Evolutionary conservation across 2,888 invertebrate genomes (phyloP), one percentile per base, ranked within the genome.

Genomic region (Drepana falcataria): DNA sequence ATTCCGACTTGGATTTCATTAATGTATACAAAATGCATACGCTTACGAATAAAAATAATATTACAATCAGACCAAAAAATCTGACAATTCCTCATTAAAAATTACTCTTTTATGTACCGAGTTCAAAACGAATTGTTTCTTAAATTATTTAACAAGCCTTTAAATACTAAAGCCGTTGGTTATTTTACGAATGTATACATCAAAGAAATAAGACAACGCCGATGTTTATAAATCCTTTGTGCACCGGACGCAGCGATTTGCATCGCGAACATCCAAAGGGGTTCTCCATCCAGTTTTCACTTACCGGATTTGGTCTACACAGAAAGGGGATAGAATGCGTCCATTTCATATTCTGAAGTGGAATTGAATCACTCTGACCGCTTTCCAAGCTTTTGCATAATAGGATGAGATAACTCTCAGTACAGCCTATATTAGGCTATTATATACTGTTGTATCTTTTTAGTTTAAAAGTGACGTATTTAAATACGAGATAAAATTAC

Each of bases 341-440:
- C 51, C 34, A 51, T 37, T 33, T 33, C 35, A 52, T 49, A 48
- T 37, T 49, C 48, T 35, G 48, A 21, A 52, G 51, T 58, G 58
- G 61, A 59, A 70, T 75, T 60, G 68, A 69, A 67, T 70, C 63
- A 64, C 53, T 65, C 56, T 63, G 58, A 62, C 56, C 56, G 61
- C 59, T 59, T 40, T 47, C 56, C 66, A 55, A 57, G 57, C 61
- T 65, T 72, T 70, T 71, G 69, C 69, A 73, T 77, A 75, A 77
- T 75, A 64, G 71, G 69, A 69, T 71, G 73, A 71, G 64, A 59
- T 56, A 63, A 62, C 69, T 69, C 66, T 65, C 65, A 63, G 68
- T 61, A 63, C 57, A 55, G 54, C 40, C 34, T 41, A 40, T 40
- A 7, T 21, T 49, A 49, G 58, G 66, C 59, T 61, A 56, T 48